A percentile compares a stretch with the other conserved stretches of the same genome.
Evolutionary conservation across 2,113 vertebrate genomes (phyloP).

Genomic region (Gymnarchus niloticus): DNA sequence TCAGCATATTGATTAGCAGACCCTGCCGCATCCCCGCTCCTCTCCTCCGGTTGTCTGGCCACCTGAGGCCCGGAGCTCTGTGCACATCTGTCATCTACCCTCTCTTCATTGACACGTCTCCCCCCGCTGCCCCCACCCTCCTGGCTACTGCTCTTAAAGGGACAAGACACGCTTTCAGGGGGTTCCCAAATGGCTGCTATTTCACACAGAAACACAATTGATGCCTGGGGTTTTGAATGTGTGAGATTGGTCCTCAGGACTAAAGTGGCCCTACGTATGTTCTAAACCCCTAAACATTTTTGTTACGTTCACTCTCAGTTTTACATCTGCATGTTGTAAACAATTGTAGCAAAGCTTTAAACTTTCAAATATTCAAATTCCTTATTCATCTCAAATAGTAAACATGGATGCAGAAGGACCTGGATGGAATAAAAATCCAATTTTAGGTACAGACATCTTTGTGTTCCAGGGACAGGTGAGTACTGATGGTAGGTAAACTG

Average conservation of each 20-base stretch:
- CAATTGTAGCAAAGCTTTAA: neutral
- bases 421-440: conserved; percentile 10
- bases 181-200: neutral
- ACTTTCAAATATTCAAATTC: conserved; percentile 8
- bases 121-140: neutral
- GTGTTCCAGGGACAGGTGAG: conserved; percentile 19
- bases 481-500: conserved; percentile 16
- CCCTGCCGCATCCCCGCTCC: neutral
- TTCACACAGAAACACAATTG: neutral
- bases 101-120: neutral
- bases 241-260: neutral
- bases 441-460: neutral
- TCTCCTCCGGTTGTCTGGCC: conserved; percentile 11
- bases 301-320: neutral
- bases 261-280: too few species aligned
- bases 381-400: conserved; percentile 38
- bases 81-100: conserved; percentile 27
- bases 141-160: conserved; percentile 10
- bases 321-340: neutral
- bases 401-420: conserved; percentile 38
- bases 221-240: neutral
- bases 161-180: neutral
- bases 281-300: neutral
- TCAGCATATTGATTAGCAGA: conserved; percentile 2
- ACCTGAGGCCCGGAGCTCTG: conserved; percentile 26